These are phyloP conservation scores for Harpalus rufipes DNA, from an alignment of 2,888 invertebrate species.

Conservation along the genomic window DNA sequence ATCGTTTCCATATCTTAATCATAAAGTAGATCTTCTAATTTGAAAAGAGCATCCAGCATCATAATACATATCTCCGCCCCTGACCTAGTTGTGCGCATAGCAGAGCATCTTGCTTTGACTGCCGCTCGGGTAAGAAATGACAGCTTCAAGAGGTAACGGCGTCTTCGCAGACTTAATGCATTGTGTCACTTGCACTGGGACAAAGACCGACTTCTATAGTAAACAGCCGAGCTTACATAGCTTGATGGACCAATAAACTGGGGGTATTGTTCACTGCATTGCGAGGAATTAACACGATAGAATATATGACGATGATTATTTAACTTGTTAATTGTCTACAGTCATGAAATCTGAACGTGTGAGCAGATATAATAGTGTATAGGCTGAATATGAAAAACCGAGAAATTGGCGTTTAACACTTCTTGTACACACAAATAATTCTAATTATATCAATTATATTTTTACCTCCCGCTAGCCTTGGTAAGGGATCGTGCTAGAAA, in stretches of 20 bases:
- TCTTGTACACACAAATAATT: too few relatives aligned
- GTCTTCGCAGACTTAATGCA: conserved; percentile 31
- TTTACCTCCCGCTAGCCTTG: too few relatives aligned
- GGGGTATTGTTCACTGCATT: conserved; percentile 3
- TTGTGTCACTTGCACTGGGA: conserved; percentile 43
- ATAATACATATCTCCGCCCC: background rate
- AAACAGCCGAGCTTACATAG: conserved; percentile 18
- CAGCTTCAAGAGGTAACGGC: conserved; percentile 32
- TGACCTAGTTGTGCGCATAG: conserved; percentile 11
- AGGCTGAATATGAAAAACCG: too few relatives aligned
- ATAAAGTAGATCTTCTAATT: conserved; percentile 7
- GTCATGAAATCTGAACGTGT: background rate
- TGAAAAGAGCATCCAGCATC: conserved; percentile 4
- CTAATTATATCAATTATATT: too few relatives aligned
- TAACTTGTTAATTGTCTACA: background rate
- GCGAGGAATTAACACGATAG: background rate
- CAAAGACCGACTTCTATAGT: conserved; percentile 31
- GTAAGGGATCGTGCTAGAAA: too few relatives aligned
- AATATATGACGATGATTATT: background rate
- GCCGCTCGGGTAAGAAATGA: conserved; percentile 14
- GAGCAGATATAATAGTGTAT: too few relatives aligned
- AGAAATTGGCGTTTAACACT: too few relatives aligned
- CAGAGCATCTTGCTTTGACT: background rate
- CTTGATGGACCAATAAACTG: conserved; percentile 8
- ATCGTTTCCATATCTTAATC: background rate